Evolutionary conservation across 2,888 invertebrate genomes (phyloP).

Genomic region (Trissoscelio sp.): DNA sequence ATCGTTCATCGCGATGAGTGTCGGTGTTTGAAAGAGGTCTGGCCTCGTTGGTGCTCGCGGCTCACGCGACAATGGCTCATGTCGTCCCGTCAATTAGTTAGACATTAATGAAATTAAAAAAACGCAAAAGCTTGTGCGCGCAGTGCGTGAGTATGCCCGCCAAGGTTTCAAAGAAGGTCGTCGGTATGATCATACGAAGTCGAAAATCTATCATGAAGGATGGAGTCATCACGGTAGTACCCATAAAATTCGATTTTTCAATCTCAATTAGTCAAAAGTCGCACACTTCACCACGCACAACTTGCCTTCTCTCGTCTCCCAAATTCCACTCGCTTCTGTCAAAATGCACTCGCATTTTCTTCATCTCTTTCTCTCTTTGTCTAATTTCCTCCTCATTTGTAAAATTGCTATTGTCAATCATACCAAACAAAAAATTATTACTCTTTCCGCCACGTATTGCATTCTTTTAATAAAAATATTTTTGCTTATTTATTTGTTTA

Average conservation of each 20-base stretch:
- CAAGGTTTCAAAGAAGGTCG: conserved; percentile 92
- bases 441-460: no score
- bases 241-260: conserved; percentile 77
- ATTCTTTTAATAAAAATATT: no score
- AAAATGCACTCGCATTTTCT: no score
- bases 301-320: no score
- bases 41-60: conserved; percentile 24
- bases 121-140: conserved; percentile 83
- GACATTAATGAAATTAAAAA: conserved; percentile 82
- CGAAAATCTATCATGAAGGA: conserved; percentile 94
- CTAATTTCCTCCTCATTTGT: no score
- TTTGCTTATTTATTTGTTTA: no score
- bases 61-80: conserved; percentile 67
- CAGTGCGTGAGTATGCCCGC: conserved; percentile 86
- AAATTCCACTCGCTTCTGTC: no score
- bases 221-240: conserved; percentile 91
- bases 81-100: conserved; percentile 58
- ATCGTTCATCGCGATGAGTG: conserved; percentile 39
- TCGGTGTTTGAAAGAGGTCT: conserved; percentile 27
- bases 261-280: no score
- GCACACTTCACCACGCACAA: no score
- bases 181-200: conserved; percentile 94
- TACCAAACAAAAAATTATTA: no score
- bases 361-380: no score
- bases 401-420: no score